phyloP scores from a whole-genome alignment of 2,888 invertebrate genomes.

The Busseola fusca region DNA sequence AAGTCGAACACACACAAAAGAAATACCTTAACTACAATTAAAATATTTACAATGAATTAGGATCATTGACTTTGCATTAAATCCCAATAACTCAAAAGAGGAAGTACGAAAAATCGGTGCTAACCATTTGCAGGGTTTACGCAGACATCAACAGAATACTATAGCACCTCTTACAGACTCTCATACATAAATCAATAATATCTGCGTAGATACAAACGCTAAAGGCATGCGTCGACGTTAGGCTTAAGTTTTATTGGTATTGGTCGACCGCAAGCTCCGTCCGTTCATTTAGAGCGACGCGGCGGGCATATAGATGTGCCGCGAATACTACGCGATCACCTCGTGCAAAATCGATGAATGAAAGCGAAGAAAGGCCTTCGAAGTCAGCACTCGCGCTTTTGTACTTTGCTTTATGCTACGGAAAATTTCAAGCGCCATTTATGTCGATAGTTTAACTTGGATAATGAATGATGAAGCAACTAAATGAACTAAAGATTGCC shows the following conservation, averaged over 20 bases:
- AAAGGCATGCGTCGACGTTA: slow-evolving; percentile 74
- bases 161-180: slow-evolving; percentile 63
- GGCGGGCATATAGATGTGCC: slow-evolving; percentile 84
- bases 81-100: slow-evolving; percentile 43
- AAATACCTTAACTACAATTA: background rate
- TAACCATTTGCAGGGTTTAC: slow-evolving; percentile 49
- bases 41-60: slow-evolving; percentile 27
- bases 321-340: slow-evolving; percentile 79
- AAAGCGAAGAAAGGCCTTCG: slow-evolving; percentile 76
- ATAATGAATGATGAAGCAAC: background rate
- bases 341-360: slow-evolving; percentile 77
- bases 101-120: slow-evolving; percentile 45
- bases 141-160: slow-evolving; percentile 51
- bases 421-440: slow-evolving; percentile 16
- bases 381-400: slow-evolving; percentile 42
- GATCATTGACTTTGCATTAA: slow-evolving; percentile 40
- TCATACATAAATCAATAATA: slow-evolving; percentile 76
- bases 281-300: slow-evolving; percentile 87
- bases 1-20: background rate
- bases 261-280: slow-evolving; percentile 82
- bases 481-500: background rate
- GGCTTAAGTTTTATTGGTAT: slow-evolving; percentile 83
- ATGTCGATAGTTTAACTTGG: background rate
- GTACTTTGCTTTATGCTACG: slow-evolving; percentile 25
- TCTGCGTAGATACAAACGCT: slow-evolving; percentile 70